Percentiles rank a stretch among this genome's conserved stretches.
Evolutionary conservation across 2,113 vertebrate species (phyloP).

Genomic region (Ploceus nigricollis): DNA sequence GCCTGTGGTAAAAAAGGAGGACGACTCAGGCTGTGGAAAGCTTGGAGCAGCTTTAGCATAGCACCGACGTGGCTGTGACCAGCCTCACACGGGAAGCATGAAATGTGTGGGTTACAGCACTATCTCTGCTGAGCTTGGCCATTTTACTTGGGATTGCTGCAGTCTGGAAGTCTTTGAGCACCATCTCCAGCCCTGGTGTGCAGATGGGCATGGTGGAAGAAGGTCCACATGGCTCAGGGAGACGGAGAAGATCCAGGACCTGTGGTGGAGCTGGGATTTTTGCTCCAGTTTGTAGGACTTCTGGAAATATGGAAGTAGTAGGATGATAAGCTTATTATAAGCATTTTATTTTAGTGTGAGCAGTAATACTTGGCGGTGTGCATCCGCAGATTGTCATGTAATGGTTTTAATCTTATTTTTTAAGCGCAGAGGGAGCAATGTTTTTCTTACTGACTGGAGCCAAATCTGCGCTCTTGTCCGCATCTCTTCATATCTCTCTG

Average conservation of each 20-base stretch:
- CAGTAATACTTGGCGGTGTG: background rate
- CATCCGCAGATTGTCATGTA: background rate
- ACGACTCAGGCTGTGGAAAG: background rate
- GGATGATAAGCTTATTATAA: background rate
- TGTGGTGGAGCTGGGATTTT: background rate
- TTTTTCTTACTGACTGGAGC: constrained; percentile 17
- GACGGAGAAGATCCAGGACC: background rate
- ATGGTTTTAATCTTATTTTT: constrained; percentile 61
- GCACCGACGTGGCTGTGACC: accelerated
- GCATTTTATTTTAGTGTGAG: constrained; percentile 18
- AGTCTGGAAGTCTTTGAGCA: background rate
- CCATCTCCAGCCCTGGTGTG: background rate
- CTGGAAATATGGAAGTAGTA: background rate
- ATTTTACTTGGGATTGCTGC: background rate
- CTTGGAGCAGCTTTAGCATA: background rate
- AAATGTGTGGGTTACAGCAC: background rate
- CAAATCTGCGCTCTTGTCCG: background rate
- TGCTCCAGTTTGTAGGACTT: background rate
- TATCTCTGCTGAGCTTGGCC: accelerated
- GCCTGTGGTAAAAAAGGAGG: background rate
- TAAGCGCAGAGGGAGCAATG: background rate
- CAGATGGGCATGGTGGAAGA: background rate
- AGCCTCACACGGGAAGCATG: accelerated
- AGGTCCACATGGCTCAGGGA: accelerated
- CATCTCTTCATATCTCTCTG: background rate